Base-by-base conservation (phyloP, 2,113 vertebrate genomes). In the Bos indicus region DNA sequence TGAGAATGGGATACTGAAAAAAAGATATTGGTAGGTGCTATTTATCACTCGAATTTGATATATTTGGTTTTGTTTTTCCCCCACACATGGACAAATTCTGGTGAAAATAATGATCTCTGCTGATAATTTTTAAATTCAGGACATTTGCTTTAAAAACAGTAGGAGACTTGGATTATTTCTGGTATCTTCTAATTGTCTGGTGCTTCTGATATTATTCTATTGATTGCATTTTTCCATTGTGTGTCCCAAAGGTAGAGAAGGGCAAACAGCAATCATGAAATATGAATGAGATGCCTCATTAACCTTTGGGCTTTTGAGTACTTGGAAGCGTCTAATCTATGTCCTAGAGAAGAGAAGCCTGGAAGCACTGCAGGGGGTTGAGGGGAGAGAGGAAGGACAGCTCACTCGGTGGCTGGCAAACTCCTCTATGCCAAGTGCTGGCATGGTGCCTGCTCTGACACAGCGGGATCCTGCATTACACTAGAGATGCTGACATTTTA, bases 241-340 rank as follows among this genome's bases (percentile, higher is more conserved):
- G 71, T 62, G 81, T 94, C 82, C 17, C 46, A 97, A 97, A 97
- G 98, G 98, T 97, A 97, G 48, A 98, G 95, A 96, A 98, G 98
- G 96, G 95, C 98, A 97, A 94, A 97, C 43, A 98, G 95, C 92
- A 97, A 71, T 98, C 97, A 98, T 98, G 98, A 98, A 98, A 98
- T 97, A 98, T 98, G 98, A 98, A 98, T 98, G 97, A 98, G 98
- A 91, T 87, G 93, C 88, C 98, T 99, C 98, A 98, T 98, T 98
- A 98, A 98, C 98, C 98, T 99, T 98, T 98, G 95, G 81, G 93
- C 94, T 98, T 98, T 94, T 83, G 96, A 96, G 96, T 95, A 88
- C 93, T 98, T 88, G 4, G 93, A 97, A 98, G 90, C 89, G 36
- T 74, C 91, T 90, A 62, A 96, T 97, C 95, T 98, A 60, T 96